Percentiles rank a stretch among this genome's conserved stretches.
Conservation (phyloP, 2,113 vertebrate genomes). For the Setophaga kirtlandii region DNA sequence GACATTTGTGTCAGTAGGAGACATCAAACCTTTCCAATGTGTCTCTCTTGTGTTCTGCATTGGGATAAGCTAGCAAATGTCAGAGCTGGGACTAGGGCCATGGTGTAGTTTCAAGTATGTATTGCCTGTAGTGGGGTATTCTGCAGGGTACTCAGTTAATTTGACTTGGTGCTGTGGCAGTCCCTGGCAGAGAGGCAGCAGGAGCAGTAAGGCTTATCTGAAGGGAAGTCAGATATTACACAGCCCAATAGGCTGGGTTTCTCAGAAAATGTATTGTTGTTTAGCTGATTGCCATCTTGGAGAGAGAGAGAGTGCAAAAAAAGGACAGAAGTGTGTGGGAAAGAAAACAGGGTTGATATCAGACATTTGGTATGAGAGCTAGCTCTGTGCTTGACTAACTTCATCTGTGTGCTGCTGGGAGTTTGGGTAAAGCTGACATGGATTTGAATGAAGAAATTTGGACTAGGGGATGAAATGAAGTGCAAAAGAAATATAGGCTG, state of each 20-base stretch:
- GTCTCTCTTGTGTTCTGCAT: not conserved
- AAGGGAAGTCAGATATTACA: not conserved
- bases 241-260: not conserved
- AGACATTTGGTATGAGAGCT: constrained; percentile 26
- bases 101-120: not conserved
- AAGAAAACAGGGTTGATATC: constrained; percentile 31
- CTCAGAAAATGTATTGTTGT: constrained; percentile 13
- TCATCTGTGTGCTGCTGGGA: not conserved
- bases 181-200: not conserved
- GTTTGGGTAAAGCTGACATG: not conserved
- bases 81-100: not conserved
- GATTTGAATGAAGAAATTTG: not conserved
- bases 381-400: not conserved
- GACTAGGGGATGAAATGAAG: not conserved
- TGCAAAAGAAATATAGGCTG: not conserved
- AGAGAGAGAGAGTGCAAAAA: not conserved
- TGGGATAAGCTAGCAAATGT: not conserved
- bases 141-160: not conserved
- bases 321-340: constrained; percentile 6
- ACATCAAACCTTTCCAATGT: not conserved
- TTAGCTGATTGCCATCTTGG: constrained; percentile 3
- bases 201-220: not conserved
- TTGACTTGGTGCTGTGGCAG: not conserved
- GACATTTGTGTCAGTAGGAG: not conserved
- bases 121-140: not conserved